phyloP scores from a whole-genome alignment of 2,797 vertebrate species.

The Pangasius djambal region DNA sequence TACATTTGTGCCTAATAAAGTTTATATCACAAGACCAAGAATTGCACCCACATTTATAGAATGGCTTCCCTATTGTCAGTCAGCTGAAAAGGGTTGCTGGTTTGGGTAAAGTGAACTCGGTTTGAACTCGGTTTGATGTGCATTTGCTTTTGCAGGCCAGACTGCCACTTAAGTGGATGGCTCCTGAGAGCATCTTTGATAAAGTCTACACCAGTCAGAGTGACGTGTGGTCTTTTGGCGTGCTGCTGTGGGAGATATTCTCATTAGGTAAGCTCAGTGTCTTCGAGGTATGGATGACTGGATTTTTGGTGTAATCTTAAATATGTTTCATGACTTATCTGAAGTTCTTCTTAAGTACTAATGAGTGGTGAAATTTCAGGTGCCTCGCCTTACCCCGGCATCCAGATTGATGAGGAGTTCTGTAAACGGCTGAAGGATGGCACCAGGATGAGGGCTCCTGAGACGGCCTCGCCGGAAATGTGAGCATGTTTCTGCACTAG shows the following conservation, averaged over 20 bases:
- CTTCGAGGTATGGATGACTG: not conserved
- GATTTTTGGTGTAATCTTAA: not conserved
- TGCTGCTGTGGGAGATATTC: slow-evolving; percentile 99
- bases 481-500: slow-evolving; percentile 66
- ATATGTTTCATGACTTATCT: not conserved
- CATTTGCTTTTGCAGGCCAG: slow-evolving; percentile 80
- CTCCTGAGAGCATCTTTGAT: slow-evolving; percentile 98
- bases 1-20: not conserved
- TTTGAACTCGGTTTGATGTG: slow-evolving; percentile 29
- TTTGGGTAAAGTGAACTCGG: not conserved
- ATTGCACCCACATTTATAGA: not conserved
- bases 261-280: slow-evolving; percentile 84
- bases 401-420: slow-evolving; percentile 98
- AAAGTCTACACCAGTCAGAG: slow-evolving; percentile 98
- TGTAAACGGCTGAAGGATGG: slow-evolving; percentile 91
- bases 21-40: not conserved
- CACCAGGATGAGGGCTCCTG: slow-evolving; percentile 93
- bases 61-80: not conserved
- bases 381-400: slow-evolving; percentile 94
- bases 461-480: slow-evolving; percentile 95
- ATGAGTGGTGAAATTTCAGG: slow-evolving; percentile 71
- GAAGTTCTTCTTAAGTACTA: not conserved
- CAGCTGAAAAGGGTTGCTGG: not conserved
- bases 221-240: slow-evolving; percentile 98
- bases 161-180: slow-evolving; percentile 99